These are phyloP conservation scores for Lethrus apterus DNA, from an alignment of 1,140 invertebrate species.

Conservation along the genomic window DNA sequence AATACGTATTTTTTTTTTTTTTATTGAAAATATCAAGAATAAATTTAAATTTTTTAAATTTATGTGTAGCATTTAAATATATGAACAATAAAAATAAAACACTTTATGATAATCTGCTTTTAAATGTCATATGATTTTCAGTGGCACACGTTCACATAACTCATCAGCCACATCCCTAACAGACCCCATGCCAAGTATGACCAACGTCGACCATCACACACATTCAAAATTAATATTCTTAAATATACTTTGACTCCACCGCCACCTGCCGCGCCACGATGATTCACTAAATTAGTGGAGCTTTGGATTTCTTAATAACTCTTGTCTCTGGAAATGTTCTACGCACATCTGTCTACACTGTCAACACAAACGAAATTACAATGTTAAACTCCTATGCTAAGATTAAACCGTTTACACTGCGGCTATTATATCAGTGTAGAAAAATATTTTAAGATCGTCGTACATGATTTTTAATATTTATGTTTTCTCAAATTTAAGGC, in stretches of 20 bases:
- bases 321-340: slow-evolving; percentile 17
- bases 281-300: slow-evolving; percentile 27
- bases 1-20: too few relatives aligned
- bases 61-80: too few relatives aligned
- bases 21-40: too few relatives aligned
- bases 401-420: too few relatives aligned
- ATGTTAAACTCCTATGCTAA: too few relatives aligned
- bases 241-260: slow-evolving; percentile 14
- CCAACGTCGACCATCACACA: neutral
- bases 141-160: slow-evolving; percentile 14
- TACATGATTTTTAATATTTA: slow-evolving; percentile 11
- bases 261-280: slow-evolving; percentile 24
- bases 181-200: slow-evolving; percentile 14
- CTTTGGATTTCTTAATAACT: slow-evolving; percentile 28
- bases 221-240: slow-evolving; percentile 18
- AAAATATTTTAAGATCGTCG: too few relatives aligned
- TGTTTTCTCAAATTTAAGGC: slow-evolving; percentile 11
- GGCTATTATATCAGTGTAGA: too few relatives aligned
- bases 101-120: too few relatives aligned
- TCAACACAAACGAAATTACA: slow-evolving; percentile 10
- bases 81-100: too few relatives aligned
- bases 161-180: slow-evolving; percentile 16
- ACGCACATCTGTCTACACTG: slow-evolving; percentile 15
- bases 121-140: slow-evolving; percentile 11
- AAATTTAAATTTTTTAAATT: too few relatives aligned